phyloP scores from a whole-genome alignment of 2,113 vertebrate species.

The Proteles cristata region DNA sequence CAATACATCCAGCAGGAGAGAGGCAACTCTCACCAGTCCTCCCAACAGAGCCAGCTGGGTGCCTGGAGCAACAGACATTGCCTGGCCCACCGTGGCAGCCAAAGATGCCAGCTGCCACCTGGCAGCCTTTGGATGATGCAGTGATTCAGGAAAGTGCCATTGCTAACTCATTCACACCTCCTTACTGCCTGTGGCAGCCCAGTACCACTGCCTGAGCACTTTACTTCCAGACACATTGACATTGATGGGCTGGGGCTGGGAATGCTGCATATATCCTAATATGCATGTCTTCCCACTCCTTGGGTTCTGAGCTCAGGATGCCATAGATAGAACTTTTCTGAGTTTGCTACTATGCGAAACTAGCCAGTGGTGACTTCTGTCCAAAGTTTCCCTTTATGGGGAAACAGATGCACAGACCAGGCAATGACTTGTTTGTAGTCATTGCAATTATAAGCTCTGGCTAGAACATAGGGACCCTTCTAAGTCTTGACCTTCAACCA shows the following conservation, averaged over 20 bases:
- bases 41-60: conserved; percentile 30
- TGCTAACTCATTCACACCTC: background rate
- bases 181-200: fast-evolving
- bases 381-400: background rate
- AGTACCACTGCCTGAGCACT: background rate
- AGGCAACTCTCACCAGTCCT: background rate
- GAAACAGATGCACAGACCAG: background rate
- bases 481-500: background rate
- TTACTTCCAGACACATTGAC: background rate
- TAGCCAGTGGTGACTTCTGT: background rate
- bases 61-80: background rate
- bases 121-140: conserved; percentile 18
- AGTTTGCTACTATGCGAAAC: background rate
- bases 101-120: conserved; percentile 44
- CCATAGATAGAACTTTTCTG: background rate
- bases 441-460: background rate
- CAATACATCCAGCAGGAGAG: background rate
- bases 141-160: background rate
- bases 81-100: background rate
- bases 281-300: background rate
- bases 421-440: background rate
- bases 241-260: too few species aligned
- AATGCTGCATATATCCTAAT: background rate
- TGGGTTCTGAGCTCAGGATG: background rate
- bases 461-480: background rate